Conservation (phyloP, 2,888 invertebrate species). For the Scaptomyza cyrtandrae region DNA sequence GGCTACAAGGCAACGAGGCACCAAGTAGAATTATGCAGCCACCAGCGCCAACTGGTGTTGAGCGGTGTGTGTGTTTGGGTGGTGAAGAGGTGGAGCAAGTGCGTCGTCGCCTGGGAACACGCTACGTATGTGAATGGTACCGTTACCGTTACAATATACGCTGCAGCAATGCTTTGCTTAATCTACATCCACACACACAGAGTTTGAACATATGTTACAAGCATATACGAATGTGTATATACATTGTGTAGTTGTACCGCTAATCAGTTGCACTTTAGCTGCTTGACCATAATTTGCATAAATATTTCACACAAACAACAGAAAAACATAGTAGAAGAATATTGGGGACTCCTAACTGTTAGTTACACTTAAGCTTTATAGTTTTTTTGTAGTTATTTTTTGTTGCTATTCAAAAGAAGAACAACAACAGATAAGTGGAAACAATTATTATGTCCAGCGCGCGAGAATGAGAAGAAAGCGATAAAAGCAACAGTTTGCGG, state of each 20-base stretch:
- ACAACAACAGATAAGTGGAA: slow-evolving; percentile 57
- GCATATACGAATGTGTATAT: slow-evolving; percentile 6
- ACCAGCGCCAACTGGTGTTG: slow-evolving; percentile 8
- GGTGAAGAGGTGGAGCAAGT: slow-evolving; percentile 45
- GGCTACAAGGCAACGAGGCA: not conserved
- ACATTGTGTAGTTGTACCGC: slow-evolving; percentile 57
- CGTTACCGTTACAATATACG: slow-evolving; percentile 69
- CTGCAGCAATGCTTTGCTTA: slow-evolving; percentile 61
- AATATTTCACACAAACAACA: slow-evolving; percentile 73
- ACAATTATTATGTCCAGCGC: slow-evolving; percentile 62
- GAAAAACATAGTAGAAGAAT: slow-evolving; percentile 37
- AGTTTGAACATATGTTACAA: slow-evolving; percentile 6
- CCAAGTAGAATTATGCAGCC: slow-evolving; percentile 55
- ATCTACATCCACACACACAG: slow-evolving; percentile 44
- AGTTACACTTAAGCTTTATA: slow-evolving; percentile 50
- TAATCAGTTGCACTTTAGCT: slow-evolving; percentile 78
- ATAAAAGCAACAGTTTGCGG: slow-evolving; percentile 77
- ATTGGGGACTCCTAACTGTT: slow-evolving; percentile 78
- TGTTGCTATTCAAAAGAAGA: slow-evolving; percentile 64
- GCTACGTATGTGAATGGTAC: slow-evolving; percentile 55
- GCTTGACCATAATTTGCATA: slow-evolving; percentile 73
- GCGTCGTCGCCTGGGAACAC: slow-evolving; percentile 67
- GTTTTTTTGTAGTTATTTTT: slow-evolving; percentile 5
- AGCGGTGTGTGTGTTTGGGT: not conserved
- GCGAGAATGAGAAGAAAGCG: slow-evolving; percentile 74